These are phyloP conservation scores for Pectinophora gossypiella DNA, from an alignment of 1,140 invertebrate genomes.

Conservation along the genomic window DNA sequence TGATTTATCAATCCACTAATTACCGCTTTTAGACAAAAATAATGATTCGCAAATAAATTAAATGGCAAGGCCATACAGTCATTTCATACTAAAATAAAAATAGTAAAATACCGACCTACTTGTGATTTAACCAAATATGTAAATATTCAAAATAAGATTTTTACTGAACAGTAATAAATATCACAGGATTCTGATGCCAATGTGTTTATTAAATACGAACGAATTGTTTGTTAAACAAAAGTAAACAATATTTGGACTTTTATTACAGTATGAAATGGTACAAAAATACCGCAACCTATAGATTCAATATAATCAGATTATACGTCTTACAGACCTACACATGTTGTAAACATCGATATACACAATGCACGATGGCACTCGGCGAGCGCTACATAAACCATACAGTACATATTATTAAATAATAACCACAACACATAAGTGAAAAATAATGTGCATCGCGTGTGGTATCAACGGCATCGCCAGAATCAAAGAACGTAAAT, in stretches of 20 bases:
- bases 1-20: slow-evolving; percentile 48
- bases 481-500: background rate
- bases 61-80: slow-evolving; percentile 54
- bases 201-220: background rate
- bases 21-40: slow-evolving; percentile 32
- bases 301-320: no score
- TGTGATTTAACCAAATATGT: background rate
- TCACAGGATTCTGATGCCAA: slow-evolving; percentile 43
- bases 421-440: no score
- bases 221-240: background rate
- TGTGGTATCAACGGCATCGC: no score
- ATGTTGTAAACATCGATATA: no score
- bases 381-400: no score
- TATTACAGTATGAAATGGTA: background rate
- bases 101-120: background rate
- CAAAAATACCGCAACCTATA: background rate
- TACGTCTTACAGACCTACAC: no score
- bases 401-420: no score
- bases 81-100: background rate
- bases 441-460: no score
- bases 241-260: background rate
- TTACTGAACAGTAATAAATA: slow-evolving; percentile 12
- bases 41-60: slow-evolving; percentile 42
- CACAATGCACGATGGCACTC: no score
- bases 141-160: background rate